These are phyloP conservation scores for Oenanthe melanoleuca DNA, from an alignment of 2,113 vertebrate genomes.

Conservation along the genomic window DNA sequence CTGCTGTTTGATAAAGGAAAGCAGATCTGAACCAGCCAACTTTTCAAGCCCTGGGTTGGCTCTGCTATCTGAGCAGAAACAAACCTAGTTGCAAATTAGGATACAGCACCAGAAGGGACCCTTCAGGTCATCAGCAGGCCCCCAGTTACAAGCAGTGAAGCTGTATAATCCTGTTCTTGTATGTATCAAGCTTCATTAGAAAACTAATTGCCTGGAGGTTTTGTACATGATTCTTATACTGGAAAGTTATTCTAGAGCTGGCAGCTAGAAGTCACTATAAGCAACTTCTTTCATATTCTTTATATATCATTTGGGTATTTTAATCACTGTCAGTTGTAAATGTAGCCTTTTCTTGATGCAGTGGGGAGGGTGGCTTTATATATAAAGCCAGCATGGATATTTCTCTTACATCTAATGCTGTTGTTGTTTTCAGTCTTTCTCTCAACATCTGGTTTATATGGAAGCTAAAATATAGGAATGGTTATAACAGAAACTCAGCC, in stretches of 20 bases:
- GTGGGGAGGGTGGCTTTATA: not conserved
- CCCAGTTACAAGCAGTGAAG: not conserved
- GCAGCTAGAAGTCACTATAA: slow-evolving; percentile 33
- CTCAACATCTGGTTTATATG: not conserved
- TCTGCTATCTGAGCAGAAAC: slow-evolving; percentile 33
- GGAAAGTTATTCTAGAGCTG: slow-evolving; percentile 15
- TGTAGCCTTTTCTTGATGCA: not conserved
- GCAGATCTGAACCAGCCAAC: slow-evolving; percentile 13
- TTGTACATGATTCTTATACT: not conserved
- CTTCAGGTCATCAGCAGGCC: slow-evolving; percentile 32
- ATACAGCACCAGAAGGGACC: not conserved
- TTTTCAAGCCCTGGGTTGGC: slow-evolving; percentile 9
- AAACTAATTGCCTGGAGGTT: slow-evolving; percentile 45
- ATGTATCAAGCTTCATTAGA: slow-evolving; percentile 40
- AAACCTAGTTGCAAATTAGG: slow-evolving; percentile 27
- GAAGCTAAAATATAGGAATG: not conserved
- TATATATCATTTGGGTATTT: not conserved
- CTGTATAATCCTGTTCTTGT: slow-evolving; percentile 20
- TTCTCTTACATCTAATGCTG: not conserved
- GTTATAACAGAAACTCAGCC: not conserved
- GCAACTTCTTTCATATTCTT: not conserved
- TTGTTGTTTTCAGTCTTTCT: not conserved
- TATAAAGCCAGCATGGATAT: not conserved
- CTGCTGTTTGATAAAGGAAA: slow-evolving; percentile 7
- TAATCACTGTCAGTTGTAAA: not conserved